These are phyloP conservation scores for Sphaerophoria taeniata DNA, from an alignment of 2,888 invertebrate genomes.

Conservation along the genomic window DNA sequence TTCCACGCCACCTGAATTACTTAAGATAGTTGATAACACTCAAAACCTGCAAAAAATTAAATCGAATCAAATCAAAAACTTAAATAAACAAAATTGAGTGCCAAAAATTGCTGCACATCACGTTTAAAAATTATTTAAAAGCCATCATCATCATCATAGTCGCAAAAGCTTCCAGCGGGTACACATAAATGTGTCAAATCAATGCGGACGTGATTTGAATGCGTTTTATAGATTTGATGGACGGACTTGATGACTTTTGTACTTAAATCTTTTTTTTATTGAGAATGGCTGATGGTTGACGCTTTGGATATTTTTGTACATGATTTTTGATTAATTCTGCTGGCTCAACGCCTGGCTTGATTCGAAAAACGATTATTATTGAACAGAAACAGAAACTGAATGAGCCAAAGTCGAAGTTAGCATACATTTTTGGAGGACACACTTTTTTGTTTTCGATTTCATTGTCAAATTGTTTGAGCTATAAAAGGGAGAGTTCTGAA, in stretches of 20 bases:
- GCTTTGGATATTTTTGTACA: slow-evolving; percentile 39
- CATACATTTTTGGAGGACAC: slow-evolving; percentile 53
- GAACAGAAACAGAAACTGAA: slow-evolving; percentile 36
- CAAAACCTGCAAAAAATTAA: slow-evolving; percentile 36
- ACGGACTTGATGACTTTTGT: slow-evolving; percentile 27
- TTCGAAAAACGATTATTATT: slow-evolving; percentile 14
- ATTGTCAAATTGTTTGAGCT: slow-evolving; percentile 22
- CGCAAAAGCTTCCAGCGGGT: slow-evolving; percentile 39
- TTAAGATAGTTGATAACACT: slow-evolving; percentile 40
- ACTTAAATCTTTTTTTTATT: slow-evolving; percentile 54
- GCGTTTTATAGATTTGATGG: slow-evolving; percentile 9
- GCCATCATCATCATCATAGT: background rate
- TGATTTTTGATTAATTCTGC: background rate
- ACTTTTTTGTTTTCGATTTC: slow-evolving; percentile 18
- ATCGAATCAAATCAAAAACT: background rate
- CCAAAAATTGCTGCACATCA: slow-evolving; percentile 56
- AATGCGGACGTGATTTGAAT: slow-evolving; percentile 59
- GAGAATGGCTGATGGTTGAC: slow-evolving; percentile 25
- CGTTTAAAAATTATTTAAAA: slow-evolving; percentile 51
- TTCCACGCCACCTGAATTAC: slow-evolving; percentile 52
- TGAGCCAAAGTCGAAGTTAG: slow-evolving; percentile 8
- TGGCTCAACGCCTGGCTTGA: slow-evolving; percentile 12
- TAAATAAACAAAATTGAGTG: slow-evolving; percentile 23
- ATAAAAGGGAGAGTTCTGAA: slow-evolving; percentile 64
- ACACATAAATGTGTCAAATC: slow-evolving; percentile 68